Percentiles rank a stretch among this genome's conserved stretches.
These are phyloP conservation scores for Pegoplata infirma DNA, from an alignment of 2,888 invertebrate genomes.

Conservation along the genomic window DNA sequence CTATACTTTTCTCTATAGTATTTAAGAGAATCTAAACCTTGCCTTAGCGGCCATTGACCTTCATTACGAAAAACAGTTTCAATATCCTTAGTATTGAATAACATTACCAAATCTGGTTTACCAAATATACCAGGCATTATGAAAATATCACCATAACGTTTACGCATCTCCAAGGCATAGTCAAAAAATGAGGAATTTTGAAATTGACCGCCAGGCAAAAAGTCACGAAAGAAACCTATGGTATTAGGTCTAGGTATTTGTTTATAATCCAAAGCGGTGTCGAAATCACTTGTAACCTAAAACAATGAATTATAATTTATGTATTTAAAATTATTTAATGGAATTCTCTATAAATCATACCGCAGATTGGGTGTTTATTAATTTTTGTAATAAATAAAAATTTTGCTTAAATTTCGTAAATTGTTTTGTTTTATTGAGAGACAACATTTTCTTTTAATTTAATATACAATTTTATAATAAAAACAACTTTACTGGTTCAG, in stretches of 20 bases:
- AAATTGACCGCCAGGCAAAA: slow-evolving; percentile 47
- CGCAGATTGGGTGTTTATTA: not conserved
- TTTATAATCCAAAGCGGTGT: slow-evolving; percentile 24
- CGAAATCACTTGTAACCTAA: slow-evolving; percentile 1
- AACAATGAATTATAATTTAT: not conserved
- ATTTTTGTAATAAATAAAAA: not conserved
- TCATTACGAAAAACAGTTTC: slow-evolving; percentile 78
- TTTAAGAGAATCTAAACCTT: slow-evolving; percentile 71
- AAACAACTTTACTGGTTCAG: not conserved
- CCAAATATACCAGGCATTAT: slow-evolving; percentile 74
- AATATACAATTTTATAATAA: too few relatives aligned
- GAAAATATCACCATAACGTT: slow-evolving; percentile 72
- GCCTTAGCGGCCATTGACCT: slow-evolving; percentile 77
- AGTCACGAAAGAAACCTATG: slow-evolving; percentile 16
- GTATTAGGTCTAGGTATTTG: slow-evolving; percentile 10
- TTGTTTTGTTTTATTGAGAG: not conserved
- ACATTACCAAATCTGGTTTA: slow-evolving; percentile 71
- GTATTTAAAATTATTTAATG: not conserved
- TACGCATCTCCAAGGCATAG: slow-evolving; percentile 18
- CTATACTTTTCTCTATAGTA: slow-evolving; percentile 68
- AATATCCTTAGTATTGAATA: slow-evolving; percentile 79
- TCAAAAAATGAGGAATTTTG: slow-evolving; percentile 28
- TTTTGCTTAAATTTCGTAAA: not conserved
- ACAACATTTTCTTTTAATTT: not conserved
- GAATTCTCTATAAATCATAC: not conserved